phyloP scores from a whole-genome alignment of 2,797 vertebrate genomes.

The Fistularia tabacaria region DNA sequence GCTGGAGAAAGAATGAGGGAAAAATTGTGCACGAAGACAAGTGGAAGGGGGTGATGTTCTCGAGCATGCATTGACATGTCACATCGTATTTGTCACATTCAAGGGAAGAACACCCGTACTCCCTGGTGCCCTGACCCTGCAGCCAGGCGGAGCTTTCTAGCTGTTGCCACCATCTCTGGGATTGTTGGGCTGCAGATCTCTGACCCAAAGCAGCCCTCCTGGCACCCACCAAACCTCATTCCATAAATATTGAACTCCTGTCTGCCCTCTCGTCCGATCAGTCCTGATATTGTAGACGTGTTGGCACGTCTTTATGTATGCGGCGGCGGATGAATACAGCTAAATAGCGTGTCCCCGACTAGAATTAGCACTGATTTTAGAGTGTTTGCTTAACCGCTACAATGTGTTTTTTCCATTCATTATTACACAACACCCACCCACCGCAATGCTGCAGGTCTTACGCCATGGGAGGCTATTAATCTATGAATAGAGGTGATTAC shows the following conservation, averaged over 20 bases:
- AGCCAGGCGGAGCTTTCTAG: slow-evolving; percentile 27
- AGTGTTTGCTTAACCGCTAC: slow-evolving; percentile 32
- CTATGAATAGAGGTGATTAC: slow-evolving; percentile 56
- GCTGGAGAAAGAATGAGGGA: slow-evolving; percentile 2
- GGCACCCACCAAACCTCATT: slow-evolving; percentile 12
- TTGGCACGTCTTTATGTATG: too few relatives aligned
- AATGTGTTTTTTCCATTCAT: slow-evolving; percentile 4
- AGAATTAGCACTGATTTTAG: slow-evolving; percentile 25
- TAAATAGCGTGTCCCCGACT: neutral
- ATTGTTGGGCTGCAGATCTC: slow-evolving; percentile 25
- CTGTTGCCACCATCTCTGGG: slow-evolving; percentile 29
- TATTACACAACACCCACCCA: neutral
- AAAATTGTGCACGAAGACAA: slow-evolving; percentile 11
- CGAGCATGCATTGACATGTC: slow-evolving; percentile 49
- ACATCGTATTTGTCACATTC: slow-evolving; percentile 63
- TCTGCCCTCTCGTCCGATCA: neutral
- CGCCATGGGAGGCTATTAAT: slow-evolving; percentile 45
- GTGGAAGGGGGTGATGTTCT: slow-evolving; percentile 46
- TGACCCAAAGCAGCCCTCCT: slow-evolving; percentile 32
- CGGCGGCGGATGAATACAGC: too few relatives aligned
- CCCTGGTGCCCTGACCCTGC: slow-evolving; percentile 55
- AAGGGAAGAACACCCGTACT: slow-evolving; percentile 34
- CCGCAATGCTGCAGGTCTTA: slow-evolving; percentile 27
- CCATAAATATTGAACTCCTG: slow-evolving; percentile 15
- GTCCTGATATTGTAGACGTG: too few relatives aligned